These are phyloP conservation scores for Muraenolepis orangiensis DNA, from an alignment of 2,797 vertebrate genomes.

Conservation along the genomic window DNA sequence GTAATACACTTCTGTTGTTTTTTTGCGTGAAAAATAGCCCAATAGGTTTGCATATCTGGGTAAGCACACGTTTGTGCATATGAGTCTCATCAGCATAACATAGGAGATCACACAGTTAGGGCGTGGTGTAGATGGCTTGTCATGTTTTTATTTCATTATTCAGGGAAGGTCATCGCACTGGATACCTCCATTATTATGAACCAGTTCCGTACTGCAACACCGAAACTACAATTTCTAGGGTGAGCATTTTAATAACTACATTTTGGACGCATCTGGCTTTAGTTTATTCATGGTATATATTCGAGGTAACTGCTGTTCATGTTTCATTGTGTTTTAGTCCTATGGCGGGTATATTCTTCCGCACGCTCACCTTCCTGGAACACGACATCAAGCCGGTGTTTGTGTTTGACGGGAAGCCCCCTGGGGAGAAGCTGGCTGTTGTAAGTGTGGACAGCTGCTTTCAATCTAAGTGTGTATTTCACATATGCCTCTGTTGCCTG, in stretches of 20 bases:
- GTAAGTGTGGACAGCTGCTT: constrained; percentile 57
- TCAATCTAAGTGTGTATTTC: neutral
- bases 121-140: constrained; percentile 6
- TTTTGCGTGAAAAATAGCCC: neutral
- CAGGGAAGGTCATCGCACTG: constrained; percentile 75
- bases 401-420: constrained; percentile 80
- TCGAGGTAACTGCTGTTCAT: neutral
- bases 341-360: constrained; percentile 77
- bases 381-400: constrained; percentile 80
- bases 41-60: neutral
- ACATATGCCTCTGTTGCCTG: neutral
- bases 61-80: neutral
- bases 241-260: constrained; percentile 39
- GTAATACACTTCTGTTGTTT: constrained; percentile 37
- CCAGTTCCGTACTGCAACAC: constrained; percentile 73
- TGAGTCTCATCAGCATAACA: neutral
- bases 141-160: constrained; percentile 16
- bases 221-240: constrained; percentile 52
- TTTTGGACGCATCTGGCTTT: neutral
- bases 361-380: constrained; percentile 78
- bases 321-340: constrained; percentile 52
- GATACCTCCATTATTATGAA: constrained; percentile 76
- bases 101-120: neutral
- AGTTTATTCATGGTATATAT: neutral
- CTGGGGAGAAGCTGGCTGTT: constrained; percentile 68